phyloP scores from a whole-genome alignment of 2,113 vertebrate species.

The Vidua chalybeata region DNA sequence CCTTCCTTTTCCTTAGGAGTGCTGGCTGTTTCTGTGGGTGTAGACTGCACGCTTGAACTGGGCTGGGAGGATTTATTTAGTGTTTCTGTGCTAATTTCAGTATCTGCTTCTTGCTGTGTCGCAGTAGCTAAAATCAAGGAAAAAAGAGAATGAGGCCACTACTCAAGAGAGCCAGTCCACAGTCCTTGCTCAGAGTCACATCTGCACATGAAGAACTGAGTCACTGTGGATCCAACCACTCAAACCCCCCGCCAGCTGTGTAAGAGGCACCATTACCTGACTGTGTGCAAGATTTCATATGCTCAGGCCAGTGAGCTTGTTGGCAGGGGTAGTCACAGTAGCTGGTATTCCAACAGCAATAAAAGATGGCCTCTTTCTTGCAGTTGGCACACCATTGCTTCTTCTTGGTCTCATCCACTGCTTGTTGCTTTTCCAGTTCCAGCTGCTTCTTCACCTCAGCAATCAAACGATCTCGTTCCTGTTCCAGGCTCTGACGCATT shows the following conservation, averaged over 20 bases:
- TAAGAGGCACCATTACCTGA: slow-evolving; percentile 80
- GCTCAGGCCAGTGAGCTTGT: slow-evolving; percentile 97
- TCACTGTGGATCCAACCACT: neutral
- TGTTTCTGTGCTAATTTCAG: slow-evolving; percentile 82
- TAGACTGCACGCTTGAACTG: slow-evolving; percentile 78
- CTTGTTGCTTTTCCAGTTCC: slow-evolving; percentile 93
- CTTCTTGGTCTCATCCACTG: slow-evolving; percentile 96
- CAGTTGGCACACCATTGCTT: slow-evolving; percentile 99
- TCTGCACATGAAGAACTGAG: neutral
- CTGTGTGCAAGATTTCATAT: slow-evolving; percentile 98
- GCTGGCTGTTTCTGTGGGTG: slow-evolving; percentile 74
- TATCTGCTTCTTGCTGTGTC: slow-evolving; percentile 90
- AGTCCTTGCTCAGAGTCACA: neutral
- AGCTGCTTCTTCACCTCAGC: slow-evolving; percentile 95
- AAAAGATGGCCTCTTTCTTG: slow-evolving; percentile 97
- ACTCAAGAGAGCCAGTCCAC: neutral
- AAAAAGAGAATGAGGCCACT: neutral
- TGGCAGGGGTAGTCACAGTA: slow-evolving; percentile 99
- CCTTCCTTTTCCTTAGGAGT: slow-evolving; percentile 86
- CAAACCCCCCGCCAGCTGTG: neutral
- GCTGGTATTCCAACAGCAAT: slow-evolving; percentile 98
- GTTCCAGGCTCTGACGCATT: slow-evolving; percentile 97
- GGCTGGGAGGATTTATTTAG: slow-evolving; percentile 81
- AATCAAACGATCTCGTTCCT: slow-evolving; percentile 90
- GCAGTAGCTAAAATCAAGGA: slow-evolving; percentile 82